Evolutionary conservation across 2,113 vertebrate genomes (phyloP).

Genomic region (Ariopsis seemanni): DNA sequence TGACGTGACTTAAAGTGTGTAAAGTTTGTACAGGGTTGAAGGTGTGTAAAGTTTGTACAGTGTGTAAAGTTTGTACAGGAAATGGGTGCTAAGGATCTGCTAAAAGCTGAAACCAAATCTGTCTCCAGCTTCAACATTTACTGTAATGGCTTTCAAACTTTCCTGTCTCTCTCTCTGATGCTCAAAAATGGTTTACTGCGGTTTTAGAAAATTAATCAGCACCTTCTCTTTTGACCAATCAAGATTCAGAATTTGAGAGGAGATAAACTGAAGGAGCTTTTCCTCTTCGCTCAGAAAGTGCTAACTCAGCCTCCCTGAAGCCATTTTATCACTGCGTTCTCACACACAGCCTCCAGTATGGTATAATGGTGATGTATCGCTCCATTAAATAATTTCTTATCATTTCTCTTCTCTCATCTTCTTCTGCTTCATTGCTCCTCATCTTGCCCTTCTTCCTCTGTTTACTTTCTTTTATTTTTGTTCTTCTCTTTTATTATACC

Average conservation of each 20-base stretch:
- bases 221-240: neutral
- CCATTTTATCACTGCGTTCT: neutral
- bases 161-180: neutral
- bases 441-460: neutral
- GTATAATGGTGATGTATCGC: neutral
- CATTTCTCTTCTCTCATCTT: neutral
- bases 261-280: neutral
- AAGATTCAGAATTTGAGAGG: neutral
- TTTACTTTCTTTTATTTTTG: neutral
- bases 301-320: neutral
- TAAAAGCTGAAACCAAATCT: neutral
- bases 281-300: neutral
- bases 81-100: neutral
- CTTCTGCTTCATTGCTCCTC: neutral
- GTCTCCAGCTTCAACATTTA: neutral
- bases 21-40: neutral
- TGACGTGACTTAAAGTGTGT: neutral
- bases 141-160: neutral
- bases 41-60: neutral
- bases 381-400: constrained; percentile 1
- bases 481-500: neutral
- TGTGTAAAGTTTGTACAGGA: too few species aligned
- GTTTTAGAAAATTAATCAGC: neutral
- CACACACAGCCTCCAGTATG: neutral
- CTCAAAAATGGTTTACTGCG: neutral